phyloP scores from a whole-genome alignment of 2,113 vertebrate genomes.

The Cardinalis cardinalis region DNA sequence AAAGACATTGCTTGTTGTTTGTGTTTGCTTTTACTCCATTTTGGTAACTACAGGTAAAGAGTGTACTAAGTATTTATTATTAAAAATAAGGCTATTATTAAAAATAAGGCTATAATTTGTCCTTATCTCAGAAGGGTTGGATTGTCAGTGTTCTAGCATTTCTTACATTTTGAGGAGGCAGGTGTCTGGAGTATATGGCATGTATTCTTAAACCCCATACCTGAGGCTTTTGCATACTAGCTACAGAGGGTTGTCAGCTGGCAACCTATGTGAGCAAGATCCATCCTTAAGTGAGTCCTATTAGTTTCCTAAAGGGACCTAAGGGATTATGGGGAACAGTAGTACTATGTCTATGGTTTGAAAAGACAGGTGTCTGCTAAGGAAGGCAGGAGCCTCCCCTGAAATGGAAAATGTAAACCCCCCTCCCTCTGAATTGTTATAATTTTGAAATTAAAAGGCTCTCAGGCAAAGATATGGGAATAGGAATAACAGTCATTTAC shows the following conservation, averaged over 20 bases:
- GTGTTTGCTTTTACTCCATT: background rate
- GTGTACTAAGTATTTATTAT: background rate
- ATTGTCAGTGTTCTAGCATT: background rate
- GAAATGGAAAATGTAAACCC: too few species aligned
- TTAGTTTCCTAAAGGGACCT: background rate
- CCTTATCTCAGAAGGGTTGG: background rate
- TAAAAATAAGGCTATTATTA: too few species aligned
- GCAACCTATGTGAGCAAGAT: rapidly evolving
- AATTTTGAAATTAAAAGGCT: too few species aligned
- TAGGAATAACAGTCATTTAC: background rate
- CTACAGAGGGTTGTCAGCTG: background rate
- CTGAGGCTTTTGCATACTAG: background rate
- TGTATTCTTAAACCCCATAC: background rate
- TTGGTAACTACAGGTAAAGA: background rate
- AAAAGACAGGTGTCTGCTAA: background rate
- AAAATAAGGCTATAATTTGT: background rate
- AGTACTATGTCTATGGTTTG: background rate
- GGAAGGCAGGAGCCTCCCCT: too few species aligned
- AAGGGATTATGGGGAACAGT: background rate
- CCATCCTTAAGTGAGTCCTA: background rate
- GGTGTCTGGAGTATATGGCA: background rate
- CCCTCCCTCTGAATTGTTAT: too few species aligned
- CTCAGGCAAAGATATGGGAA: too few species aligned
- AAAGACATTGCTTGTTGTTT: background rate
- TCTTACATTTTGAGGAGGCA: background rate